phyloP scores from a whole-genome alignment of 2,113 vertebrate species.

The Chelonoidis abingdonii region DNA sequence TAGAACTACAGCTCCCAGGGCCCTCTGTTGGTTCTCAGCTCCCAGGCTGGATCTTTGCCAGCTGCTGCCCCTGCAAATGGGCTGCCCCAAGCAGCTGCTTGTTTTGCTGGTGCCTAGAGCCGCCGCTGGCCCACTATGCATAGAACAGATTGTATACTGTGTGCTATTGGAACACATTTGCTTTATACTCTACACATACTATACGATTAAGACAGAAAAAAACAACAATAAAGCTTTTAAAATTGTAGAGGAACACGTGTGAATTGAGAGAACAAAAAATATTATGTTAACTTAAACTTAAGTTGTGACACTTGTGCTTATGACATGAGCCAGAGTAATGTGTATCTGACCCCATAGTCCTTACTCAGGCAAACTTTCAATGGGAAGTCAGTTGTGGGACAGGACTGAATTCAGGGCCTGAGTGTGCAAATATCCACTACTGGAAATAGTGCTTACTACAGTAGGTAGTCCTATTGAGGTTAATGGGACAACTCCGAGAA shows the following conservation, averaged over 20 bases:
- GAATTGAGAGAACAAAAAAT: not conserved
- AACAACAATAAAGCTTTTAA: not conserved
- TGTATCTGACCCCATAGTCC: not conserved
- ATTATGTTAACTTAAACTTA: not conserved
- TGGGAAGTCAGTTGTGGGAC: not conserved
- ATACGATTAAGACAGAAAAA: not conserved
- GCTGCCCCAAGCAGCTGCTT: too few relatives aligned
- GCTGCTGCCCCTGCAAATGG: too few relatives aligned
- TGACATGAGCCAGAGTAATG: not conserved
- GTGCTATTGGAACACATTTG: not conserved
- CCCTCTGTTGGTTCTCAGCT: too few relatives aligned
- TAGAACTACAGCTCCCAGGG: too few relatives aligned
- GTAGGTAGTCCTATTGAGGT: not conserved
- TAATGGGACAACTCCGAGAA: not conserved
- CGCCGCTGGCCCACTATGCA: not conserved
- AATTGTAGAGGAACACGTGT: not conserved
- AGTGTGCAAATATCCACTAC: not conserved
- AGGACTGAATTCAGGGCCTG: not conserved
- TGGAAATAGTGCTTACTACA: not conserved
- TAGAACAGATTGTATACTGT: constrained; percentile 18
- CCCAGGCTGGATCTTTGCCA: too few relatives aligned
- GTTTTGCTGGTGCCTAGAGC: too few relatives aligned
- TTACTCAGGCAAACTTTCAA: not conserved
- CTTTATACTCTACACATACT: not conserved
- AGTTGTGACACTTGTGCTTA: accelerated